These are phyloP conservation scores for Halictus rubicundus DNA, from an alignment of 1,140 invertebrate genomes.

Conservation along the genomic window DNA sequence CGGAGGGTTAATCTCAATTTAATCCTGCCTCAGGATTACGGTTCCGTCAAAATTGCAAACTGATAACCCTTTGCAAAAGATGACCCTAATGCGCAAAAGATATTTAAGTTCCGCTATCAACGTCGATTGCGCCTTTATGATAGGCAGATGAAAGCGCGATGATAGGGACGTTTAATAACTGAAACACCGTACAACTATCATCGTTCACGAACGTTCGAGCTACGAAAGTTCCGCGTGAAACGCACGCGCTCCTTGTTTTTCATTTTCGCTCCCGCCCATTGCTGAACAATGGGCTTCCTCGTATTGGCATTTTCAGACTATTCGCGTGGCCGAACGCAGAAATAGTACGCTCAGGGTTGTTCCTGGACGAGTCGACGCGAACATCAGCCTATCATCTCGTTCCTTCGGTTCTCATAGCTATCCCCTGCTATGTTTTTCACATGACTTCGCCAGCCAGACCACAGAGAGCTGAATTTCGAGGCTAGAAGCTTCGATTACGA, in stretches of 20 bases:
- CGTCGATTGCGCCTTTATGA: neutral
- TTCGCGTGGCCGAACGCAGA: constrained; percentile 35
- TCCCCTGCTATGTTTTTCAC: neutral
- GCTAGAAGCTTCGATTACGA: too few species aligned
- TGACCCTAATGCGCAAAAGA: neutral
- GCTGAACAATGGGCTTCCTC: constrained; percentile 54
- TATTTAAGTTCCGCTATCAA: neutral
- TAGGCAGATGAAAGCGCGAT: neutral
- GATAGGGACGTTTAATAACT: neutral
- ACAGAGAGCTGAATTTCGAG: too few species aligned
- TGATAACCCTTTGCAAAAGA: too few species aligned
- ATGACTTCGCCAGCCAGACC: too few species aligned
- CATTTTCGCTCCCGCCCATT: constrained; percentile 5
- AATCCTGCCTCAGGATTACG: too few species aligned
- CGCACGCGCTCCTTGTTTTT: constrained; percentile 18
- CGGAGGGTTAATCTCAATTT: too few species aligned
- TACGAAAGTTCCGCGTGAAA: constrained; percentile 24
- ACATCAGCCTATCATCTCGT: constrained; percentile 43
- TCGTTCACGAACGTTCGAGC: constrained; percentile 8
- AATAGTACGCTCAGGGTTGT: constrained; percentile 38
- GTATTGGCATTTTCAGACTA: constrained; percentile 59
- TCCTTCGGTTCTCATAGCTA: neutral
- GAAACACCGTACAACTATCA: neutral
- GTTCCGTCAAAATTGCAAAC: too few species aligned
- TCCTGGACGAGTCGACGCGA: constrained; percentile 39